phyloP scores from a whole-genome alignment of 2,888 invertebrate species.

The Tachystola acroxantha region DNA sequence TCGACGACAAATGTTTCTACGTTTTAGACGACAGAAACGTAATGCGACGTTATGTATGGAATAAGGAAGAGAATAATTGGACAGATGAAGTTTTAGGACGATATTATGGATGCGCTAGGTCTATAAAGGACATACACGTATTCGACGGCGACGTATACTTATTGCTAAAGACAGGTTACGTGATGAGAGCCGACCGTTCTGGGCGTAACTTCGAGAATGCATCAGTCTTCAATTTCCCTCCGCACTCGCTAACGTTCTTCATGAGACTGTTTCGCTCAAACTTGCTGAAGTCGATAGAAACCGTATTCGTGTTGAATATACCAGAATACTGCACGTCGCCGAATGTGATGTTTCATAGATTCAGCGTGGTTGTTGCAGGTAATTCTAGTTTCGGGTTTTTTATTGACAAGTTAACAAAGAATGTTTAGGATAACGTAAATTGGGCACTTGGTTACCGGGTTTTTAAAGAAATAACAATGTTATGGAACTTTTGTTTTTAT shows the following conservation, averaged over 20 bases:
- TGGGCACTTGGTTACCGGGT: too few species aligned
- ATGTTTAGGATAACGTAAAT: not conserved
- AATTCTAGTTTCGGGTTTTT: constrained; percentile 5
- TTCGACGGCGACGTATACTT: constrained; percentile 24
- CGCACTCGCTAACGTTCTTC: not conserved
- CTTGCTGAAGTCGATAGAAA: constrained; percentile 1
- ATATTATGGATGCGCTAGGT: constrained; percentile 19
- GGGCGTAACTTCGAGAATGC: not conserved
- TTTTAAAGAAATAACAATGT: too few species aligned
- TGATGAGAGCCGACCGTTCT: constrained; percentile 14
- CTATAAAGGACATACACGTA: constrained; percentile 20
- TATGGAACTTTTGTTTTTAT: too few species aligned
- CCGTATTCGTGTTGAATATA: not conserved
- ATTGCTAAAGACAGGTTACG: constrained; percentile 27
- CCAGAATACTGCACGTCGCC: constrained; percentile 4
- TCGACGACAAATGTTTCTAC: constrained; percentile 28
- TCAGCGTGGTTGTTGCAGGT: constrained; percentile 32
- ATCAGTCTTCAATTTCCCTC: not conserved
- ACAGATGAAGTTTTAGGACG: constrained; percentile 17
- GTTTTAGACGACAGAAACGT: constrained; percentile 16
- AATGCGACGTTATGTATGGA: constrained; percentile 17
- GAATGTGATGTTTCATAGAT: constrained; percentile 23
- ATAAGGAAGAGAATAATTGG: constrained; percentile 15
- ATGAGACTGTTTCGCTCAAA: not conserved
- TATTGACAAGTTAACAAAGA: not conserved